A percentile compares a stretch with the other conserved stretches of the same genome.
Conservation (phyloP, 30 jellyfish, hydroid and myxozoan genomes). For the Aurelia aurita region DNA sequence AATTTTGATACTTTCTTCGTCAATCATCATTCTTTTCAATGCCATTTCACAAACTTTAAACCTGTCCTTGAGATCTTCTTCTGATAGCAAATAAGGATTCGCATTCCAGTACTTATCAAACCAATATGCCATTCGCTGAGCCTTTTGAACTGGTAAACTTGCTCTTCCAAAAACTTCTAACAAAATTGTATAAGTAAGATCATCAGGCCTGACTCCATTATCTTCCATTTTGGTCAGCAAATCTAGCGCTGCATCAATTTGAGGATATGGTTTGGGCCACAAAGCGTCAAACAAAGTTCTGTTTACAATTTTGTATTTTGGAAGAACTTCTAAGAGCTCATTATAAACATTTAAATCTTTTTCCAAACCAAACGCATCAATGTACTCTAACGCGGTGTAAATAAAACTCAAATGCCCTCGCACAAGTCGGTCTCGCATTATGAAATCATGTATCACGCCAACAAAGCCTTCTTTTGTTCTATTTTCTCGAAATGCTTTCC, state of each 20-base stretch:
- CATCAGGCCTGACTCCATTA: conserved; percentile 88
- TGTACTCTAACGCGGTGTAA: conserved; percentile 78
- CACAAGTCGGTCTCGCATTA: conserved; percentile 59
- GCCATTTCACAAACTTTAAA: conserved; percentile 76
- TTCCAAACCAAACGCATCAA: conserved; percentile 79
- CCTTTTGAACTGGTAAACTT: conserved; percentile 88
- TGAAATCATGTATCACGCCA: conserved; percentile 56
- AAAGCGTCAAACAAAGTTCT: conserved; percentile 83
- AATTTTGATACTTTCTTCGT: conserved; percentile 67
- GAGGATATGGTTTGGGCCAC: conserved; percentile 99
- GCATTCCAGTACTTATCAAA: conserved; percentile 69
- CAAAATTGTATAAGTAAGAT: conserved; percentile 72
- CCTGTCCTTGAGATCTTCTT: conserved; percentile 86
- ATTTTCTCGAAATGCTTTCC: conserved; percentile 47
- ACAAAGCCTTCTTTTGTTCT: conserved; percentile 76
- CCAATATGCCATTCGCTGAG: conserved; percentile 87
- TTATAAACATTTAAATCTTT: conserved; percentile 86
- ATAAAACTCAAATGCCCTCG: conserved; percentile 91
- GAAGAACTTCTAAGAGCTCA: conserved; percentile 84
- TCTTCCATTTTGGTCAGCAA: conserved; percentile 92
- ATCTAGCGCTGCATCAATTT: conserved; percentile 86
- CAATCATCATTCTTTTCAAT: conserved; percentile 73
- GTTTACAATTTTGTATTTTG: conserved; percentile 78
- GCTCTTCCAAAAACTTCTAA: conserved; percentile 86
- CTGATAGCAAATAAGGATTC: conserved; percentile 85